Percentiles rank a stretch among this genome's conserved stretches.
Conservation (phyloP, 2,797 vertebrate genomes). For the Sardinella longiceps region DNA sequence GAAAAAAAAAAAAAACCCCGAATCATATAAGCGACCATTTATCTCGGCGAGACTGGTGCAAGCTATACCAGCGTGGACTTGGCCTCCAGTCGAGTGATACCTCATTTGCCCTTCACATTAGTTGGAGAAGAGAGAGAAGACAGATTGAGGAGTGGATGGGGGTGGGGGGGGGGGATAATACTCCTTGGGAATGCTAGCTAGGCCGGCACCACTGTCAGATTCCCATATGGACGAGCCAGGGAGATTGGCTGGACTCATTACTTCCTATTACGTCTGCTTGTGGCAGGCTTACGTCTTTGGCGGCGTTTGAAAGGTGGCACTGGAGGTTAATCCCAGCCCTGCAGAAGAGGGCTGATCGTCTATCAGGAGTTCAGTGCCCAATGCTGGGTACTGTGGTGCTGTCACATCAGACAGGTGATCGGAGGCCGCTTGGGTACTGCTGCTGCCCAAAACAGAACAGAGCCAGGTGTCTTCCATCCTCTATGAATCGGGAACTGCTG, state of each 20-base stretch:
- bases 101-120: constrained; percentile 50
- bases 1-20: constrained; percentile 35
- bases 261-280: constrained; percentile 72
- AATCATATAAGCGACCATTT: constrained; percentile 30
- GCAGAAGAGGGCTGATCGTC: constrained; percentile 61
- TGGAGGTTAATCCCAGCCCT: constrained; percentile 72
- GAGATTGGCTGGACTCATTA: constrained; percentile 73
- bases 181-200: constrained; percentile 64
- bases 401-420: neutral
- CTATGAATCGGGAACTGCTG: neutral
- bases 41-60: neutral
- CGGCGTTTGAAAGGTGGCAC: constrained; percentile 76
- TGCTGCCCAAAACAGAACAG: neutral
- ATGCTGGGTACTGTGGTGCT: constrained; percentile 46
- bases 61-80: neutral
- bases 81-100: neutral
- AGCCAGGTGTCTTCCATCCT: neutral
- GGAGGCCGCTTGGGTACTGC: neutral
- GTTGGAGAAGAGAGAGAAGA: constrained; percentile 50
- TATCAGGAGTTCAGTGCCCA: constrained; percentile 64
- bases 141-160: constrained; percentile 62
- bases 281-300: constrained; percentile 63
- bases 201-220: constrained; percentile 59
- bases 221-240: constrained; percentile 31
- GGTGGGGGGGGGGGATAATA: constrained; percentile 60